Evolutionary conservation across 1,140 invertebrate species (phyloP).

Genomic region (Tetramorium parvispinum): DNA sequence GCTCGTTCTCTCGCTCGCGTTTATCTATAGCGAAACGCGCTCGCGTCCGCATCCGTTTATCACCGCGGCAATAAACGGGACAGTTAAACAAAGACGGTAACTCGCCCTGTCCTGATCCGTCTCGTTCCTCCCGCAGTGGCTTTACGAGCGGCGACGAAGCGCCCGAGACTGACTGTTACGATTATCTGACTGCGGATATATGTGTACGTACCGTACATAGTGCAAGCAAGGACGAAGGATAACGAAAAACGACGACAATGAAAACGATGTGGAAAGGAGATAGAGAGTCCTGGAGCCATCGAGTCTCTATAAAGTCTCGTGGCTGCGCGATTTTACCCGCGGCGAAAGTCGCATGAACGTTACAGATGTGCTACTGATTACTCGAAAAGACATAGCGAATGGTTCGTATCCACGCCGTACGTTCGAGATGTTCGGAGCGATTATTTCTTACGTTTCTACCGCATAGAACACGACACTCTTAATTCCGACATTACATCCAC

Average conservation of each 20-base stretch:
- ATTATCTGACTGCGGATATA: constrained; percentile 63
- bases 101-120: not conserved
- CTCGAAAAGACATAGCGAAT: constrained; percentile 1
- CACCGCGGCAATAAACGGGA: constrained; percentile 79
- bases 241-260: constrained; percentile 3
- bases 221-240: constrained; percentile 3
- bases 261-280: constrained; percentile 16
- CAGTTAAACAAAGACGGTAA: constrained; percentile 74
- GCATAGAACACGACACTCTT: not conserved
- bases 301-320: constrained; percentile 29
- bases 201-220: not conserved
- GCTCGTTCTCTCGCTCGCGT: constrained; percentile 45
- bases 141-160: constrained; percentile 73
- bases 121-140: constrained; percentile 23
- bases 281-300: constrained; percentile 22
- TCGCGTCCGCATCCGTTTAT: constrained; percentile 72
- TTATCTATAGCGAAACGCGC: constrained; percentile 73
- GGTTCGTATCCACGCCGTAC: not conserved
- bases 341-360: constrained; percentile 14
- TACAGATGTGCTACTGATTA: not conserved
- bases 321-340: not conserved
- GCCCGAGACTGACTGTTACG: constrained; percentile 67
- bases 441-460: not conserved
- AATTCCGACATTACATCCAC: not conserved
- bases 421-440: not conserved